These are phyloP conservation scores for Psittacus erithacus DNA, from an alignment of 2,113 vertebrate species.

Conservation along the genomic window DNA sequence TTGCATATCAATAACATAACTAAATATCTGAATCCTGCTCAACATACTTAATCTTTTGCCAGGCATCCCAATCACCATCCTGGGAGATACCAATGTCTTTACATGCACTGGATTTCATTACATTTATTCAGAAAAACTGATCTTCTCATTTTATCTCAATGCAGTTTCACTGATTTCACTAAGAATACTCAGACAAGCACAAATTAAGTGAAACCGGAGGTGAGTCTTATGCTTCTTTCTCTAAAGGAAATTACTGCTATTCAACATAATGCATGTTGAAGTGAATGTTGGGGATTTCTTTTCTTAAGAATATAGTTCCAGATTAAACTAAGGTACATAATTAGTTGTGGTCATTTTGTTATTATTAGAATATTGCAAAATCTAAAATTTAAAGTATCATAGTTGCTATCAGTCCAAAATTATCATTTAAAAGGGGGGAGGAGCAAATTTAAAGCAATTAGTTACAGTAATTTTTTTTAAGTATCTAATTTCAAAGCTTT, in stretches of 20 bases:
- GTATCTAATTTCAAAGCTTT: background rate
- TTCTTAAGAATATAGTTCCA: background rate
- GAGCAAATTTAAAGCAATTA: background rate
- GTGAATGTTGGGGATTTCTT: background rate
- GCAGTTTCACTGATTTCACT: background rate
- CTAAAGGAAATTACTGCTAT: background rate
- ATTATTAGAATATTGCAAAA: background rate
- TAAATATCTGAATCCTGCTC: background rate
- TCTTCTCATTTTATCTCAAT: background rate
- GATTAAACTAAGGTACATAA: background rate
- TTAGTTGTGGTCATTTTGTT: background rate
- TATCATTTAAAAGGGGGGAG: accelerated
- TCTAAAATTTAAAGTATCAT: background rate
- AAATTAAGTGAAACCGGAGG: background rate
- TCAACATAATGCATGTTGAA: background rate
- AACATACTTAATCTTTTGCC: background rate
- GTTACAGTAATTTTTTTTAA: background rate
- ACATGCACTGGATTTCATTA: background rate
- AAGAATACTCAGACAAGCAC: background rate
- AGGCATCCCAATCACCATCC: background rate
- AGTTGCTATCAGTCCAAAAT: background rate
- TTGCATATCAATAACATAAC: background rate
- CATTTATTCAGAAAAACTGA: background rate
- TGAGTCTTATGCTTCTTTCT: background rate
- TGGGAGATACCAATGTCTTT: background rate